Base-by-base conservation (phyloP, 2,113 vertebrate species). In the Felis chaus region DNA sequence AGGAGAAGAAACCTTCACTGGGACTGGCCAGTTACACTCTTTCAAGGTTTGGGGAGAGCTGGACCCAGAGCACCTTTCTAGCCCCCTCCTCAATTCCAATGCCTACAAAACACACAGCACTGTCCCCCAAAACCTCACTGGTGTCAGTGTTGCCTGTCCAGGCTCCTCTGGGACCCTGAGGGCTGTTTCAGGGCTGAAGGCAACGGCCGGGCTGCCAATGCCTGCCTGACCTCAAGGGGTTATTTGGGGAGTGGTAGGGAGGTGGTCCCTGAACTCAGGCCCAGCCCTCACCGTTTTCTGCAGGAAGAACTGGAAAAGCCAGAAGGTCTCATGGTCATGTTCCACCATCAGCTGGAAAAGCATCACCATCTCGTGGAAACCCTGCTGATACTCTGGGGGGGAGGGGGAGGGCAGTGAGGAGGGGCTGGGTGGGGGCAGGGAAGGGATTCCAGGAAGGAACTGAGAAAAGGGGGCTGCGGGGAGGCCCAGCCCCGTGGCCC, bases 221-320 rank as follows among this genome's bases (percentile, higher is more conserved):
- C 71, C 31, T 84, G 27, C 33, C 25, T 6, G 15, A 19, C 48
- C 88, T 78, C 39, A 33, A 55, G 36, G 41, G 53, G 71, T 27
- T 23, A 4, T 85, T 63, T 50, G 50, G 41, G 45, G 39, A 61
- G 2, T 5, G 50, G 8, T 11, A 29, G 1, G 39, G 1, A 1
- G 18, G 9, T 6, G 23, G 73, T 19, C 16, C 78, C 31, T 31
- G 45, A 83, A 66, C 53, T 41, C 12, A 1, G 19, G 53, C 14
- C 23, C 4, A 3, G 31, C 3, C 36, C 98, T 97, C 78, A 98
- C 97, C 4, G 53, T 98, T 98, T 98, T 98, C 95, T 98, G 97
- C 39, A 97, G 95, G 41, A 98, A 99, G 91, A 98, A 98, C 53
- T 98, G 98, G 90, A 98, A 98, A 14, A 98, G 91, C 97, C 98